Evolutionary conservation across 2,113 vertebrate genomes (phyloP), one percentile per base, ranked within the genome.

Genomic region (Microcebus griseorufus): DNA sequence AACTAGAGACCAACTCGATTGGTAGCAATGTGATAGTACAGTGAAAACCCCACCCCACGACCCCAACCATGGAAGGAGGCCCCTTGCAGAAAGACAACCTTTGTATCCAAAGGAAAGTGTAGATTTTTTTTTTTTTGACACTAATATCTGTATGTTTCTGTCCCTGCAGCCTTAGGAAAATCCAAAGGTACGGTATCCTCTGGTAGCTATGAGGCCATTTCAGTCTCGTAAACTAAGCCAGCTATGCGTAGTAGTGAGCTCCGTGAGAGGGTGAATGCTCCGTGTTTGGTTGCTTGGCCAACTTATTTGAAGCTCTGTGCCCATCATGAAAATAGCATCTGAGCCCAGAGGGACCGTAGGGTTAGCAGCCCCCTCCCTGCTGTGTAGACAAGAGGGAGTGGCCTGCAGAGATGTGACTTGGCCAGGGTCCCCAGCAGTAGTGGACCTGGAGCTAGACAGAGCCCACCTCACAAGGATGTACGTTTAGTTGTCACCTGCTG

Each of bases 151-250:
- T 98, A 96, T 99, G 97, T 99, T 99, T 99, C 98, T 99, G 98
- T 99, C 98, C 98, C 99, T 95, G 99, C 99, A 99, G 99, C 99
- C 99, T 99, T 99, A 99, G 99, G 99, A 99, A 99, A 99, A 99
- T 99, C 98, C 99, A 99, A 99, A 99, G 99, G 99, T 99, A 99
- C 94, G 0, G 99, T 99, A 98, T 97, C 86, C 86, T 94, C 93
- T 97, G 86, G 97, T 18, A 70, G 94, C 97, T 62, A 17, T 76
- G 84, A 98, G 92, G 88, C 97, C 88, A 96, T 79, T 90, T 89
- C 90, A 88, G 11, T 22, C 88, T 92, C 93, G 73, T 76, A 72
- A 84, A 32, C 67, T 51, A 72, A 97, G 92, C n/a, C 29, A 96
- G 83, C 80, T 34, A n/a, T n/a, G n/a, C n/a, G n/a, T n/a, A 48